phyloP scores from a whole-genome alignment of 2,113 vertebrate genomes.

The Colinus virginianus region DNA sequence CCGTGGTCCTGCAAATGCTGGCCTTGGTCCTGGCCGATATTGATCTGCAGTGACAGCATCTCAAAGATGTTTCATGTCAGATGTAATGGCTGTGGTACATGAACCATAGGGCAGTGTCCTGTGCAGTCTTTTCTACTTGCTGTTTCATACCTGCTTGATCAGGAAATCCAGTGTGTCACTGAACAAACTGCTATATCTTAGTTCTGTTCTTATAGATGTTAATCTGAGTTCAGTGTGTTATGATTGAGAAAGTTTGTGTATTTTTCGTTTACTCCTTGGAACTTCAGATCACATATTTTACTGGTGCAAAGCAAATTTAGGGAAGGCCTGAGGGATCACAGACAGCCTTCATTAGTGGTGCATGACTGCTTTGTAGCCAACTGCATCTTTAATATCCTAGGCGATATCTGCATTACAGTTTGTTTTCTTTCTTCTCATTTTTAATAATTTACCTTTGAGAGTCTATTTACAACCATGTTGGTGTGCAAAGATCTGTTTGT shows the following conservation, averaged over 20 bases:
- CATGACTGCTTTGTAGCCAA: slow-evolving; percentile 71
- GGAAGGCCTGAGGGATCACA: slow-evolving; percentile 69
- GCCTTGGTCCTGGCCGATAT: background rate
- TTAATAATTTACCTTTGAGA: slow-evolving; percentile 80
- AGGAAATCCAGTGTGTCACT: slow-evolving; percentile 2
- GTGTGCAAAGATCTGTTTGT: slow-evolving; percentile 72
- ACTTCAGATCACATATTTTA: slow-evolving; percentile 64
- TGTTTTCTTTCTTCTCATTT: slow-evolving; percentile 71
- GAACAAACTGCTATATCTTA: slow-evolving; percentile 23
- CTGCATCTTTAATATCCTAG: slow-evolving; percentile 71
- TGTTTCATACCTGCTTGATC: background rate
- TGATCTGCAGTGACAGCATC: background rate
- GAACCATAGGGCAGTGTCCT: background rate
- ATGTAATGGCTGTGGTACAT: background rate
- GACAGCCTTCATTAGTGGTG: slow-evolving; percentile 64
- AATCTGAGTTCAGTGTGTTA: slow-evolving; percentile 54
- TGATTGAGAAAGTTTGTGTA: background rate
- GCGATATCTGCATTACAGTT: slow-evolving; percentile 69
- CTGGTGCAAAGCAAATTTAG: slow-evolving; percentile 67
- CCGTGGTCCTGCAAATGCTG: background rate
- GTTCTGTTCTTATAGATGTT: slow-evolving; percentile 55
- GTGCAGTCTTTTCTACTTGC: background rate
- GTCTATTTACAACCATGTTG: slow-evolving; percentile 58
- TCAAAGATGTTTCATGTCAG: background rate
- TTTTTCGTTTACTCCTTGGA: background rate